Evolutionary conservation across 2,888 invertebrate species (phyloP), one percentile per base, ranked within the genome.

Genomic region (Plagodis pulveraria): DNA sequence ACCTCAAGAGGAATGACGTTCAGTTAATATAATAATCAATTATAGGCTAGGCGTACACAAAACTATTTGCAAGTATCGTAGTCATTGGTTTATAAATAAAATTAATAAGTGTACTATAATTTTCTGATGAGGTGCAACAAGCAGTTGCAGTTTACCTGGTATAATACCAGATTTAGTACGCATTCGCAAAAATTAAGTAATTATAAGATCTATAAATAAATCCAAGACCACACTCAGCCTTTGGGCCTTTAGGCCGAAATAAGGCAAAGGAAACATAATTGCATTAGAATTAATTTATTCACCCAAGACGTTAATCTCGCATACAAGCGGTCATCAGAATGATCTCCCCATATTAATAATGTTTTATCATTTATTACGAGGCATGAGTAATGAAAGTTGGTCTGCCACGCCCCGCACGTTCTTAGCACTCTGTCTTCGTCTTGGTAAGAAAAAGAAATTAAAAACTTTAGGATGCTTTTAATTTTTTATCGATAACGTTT

Each of bases 301-400:
- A 77, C 78, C 76, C 75, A 78, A 77, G 80, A 66, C 63, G 86
- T 87, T 85, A 88, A 85, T 86, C 84, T 80, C 80, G 76, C 78
- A 77, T 61, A 52, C 56, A 81, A 81, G 79, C 84, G 80, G 83
- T 81, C 87, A 86, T 89, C 88, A 80, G 80, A 78, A 77, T 85
- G 88, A 90, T 91, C 88, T 83, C 83, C 73, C 77, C 81, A 81
- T 87, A 91, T 91, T 92, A 91, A 92, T 92, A 92, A 92, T 92
- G 91, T 91, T 89, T 91, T 92, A 92, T 92, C 91, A 92, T 92
- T 92, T 92, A 91, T 92, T 89, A 92, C 83, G 78, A 80, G 79
- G 78, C 75, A 77, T 91, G 91, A 91, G 91, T 92, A 91, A 92
- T 92, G 92, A 89, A 91, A 91, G 86, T 91, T 86, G 84, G 83